These are phyloP conservation scores for Drosophila varians DNA, from an alignment of 1,140 invertebrate genomes.

Conservation along the genomic window DNA sequence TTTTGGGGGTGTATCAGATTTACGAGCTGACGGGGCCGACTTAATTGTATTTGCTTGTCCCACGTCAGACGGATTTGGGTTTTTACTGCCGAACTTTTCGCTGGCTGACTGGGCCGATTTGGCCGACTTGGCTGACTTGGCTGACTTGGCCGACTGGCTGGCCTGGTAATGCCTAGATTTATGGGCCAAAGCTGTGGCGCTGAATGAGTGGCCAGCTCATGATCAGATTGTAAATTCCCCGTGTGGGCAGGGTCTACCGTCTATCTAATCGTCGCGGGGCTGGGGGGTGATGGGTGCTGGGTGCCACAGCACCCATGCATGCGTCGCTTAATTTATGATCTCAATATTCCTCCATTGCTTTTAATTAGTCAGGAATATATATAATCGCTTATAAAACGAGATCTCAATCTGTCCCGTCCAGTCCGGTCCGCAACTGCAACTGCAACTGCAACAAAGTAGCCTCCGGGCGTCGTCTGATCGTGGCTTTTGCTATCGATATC, in stretches of 20 bases:
- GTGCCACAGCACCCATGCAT: constrained; percentile 7
- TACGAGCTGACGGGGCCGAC: constrained; percentile 64
- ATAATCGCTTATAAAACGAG: constrained; percentile 54
- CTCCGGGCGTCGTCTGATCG: constrained; percentile 28
- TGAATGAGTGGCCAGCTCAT: constrained; percentile 13
- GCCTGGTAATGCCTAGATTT: constrained; percentile 45
- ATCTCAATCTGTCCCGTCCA: constrained; percentile 53
- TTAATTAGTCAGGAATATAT: constrained; percentile 67
- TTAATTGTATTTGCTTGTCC: constrained; percentile 79
- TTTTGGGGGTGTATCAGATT: constrained; percentile 54
- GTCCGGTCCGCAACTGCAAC: not conserved
- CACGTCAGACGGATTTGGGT: constrained; percentile 52
- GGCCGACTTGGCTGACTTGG: constrained; percentile 13
- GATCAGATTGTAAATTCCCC: constrained; percentile 34
- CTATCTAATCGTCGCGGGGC: constrained; percentile 14
- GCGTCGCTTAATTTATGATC: constrained; percentile 59
- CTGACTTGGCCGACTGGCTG: constrained; percentile 6
- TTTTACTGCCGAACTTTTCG: constrained; percentile 17
- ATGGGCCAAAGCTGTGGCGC: constrained; percentile 20
- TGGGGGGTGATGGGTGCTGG: not conserved
- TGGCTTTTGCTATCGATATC: constrained; percentile 41
- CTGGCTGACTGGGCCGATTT: constrained; percentile 6
- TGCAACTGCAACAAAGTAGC: constrained; percentile 48
- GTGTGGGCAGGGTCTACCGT: constrained; percentile 20
- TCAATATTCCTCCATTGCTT: constrained; percentile 68